Percentiles rank a stretch among this genome's conserved stretches.
phyloP scores from a whole-genome alignment of 2,888 invertebrate genomes.

The Antitype chi region DNA sequence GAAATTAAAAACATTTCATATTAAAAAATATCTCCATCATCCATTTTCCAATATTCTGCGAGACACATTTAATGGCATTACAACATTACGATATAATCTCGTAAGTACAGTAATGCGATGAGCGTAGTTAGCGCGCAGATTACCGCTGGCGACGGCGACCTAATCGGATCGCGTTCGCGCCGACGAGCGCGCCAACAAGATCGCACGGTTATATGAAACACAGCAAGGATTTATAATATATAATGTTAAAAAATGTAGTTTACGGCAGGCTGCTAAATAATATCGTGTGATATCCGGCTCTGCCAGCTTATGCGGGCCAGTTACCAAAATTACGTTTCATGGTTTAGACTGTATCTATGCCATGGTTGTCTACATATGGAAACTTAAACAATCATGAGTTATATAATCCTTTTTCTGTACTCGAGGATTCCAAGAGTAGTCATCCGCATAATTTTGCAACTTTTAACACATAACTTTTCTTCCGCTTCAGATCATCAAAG shows the following conservation, averaged over 20 bases:
- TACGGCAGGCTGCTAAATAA: background rate
- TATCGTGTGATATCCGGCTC: background rate
- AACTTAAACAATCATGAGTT: background rate
- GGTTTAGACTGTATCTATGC: background rate
- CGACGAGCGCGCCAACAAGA: slow-evolving; percentile 26
- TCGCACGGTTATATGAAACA: slow-evolving; percentile 4
- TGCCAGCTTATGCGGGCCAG: background rate
- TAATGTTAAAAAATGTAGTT: background rate
- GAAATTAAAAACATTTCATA: background rate
- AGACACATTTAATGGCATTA: slow-evolving; percentile 37
- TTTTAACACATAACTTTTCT: slow-evolving; percentile 9
- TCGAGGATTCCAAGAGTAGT: background rate
- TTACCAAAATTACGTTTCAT: background rate
- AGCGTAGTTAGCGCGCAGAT: slow-evolving; percentile 45
- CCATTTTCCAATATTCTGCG: slow-evolving; percentile 5
- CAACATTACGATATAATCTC: slow-evolving; percentile 31
- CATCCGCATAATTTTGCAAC: slow-evolving; percentile 1
- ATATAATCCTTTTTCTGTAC: background rate
- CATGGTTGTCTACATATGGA: background rate
- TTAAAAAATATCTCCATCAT: background rate
- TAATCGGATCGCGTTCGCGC: slow-evolving; percentile 56
- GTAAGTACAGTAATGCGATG: slow-evolving; percentile 35
- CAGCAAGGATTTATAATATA: slow-evolving; percentile 2
- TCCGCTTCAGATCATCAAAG: slow-evolving; percentile 25
- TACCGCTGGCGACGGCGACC: slow-evolving; percentile 31